Base-by-base conservation (phyloP, 2,888 invertebrate species). In the Idaea biselata region DNA sequence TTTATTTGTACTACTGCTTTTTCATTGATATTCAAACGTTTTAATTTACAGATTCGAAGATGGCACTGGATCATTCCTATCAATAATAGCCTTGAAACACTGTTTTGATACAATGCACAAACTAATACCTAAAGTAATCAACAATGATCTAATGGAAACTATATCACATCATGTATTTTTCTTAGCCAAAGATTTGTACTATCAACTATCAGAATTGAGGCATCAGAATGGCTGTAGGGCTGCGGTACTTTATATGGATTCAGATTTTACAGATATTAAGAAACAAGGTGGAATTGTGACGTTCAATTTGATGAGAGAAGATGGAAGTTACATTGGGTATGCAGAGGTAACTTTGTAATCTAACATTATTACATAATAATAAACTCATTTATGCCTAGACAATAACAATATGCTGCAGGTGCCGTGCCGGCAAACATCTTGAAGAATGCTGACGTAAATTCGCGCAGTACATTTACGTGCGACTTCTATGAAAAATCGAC, bases 11-110 rank as follows among this genome's bases (percentile, higher is more conserved):
- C 25, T 25, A 25, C 25, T 25, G 25, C 5, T 25, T 25, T 25
- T 25, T 25, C 5, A 25, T 25, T 25, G n/a, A n/a, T n/a, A n/a
- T n/a, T n/a, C n/a, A n/a, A n/a, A n/a, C n/a, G n/a, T n/a, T n/a
- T 64, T 65, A 58, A 7, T 68, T 90, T 86, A 18, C 85, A 97
- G 97, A 72, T 98, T 98, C 89, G 99, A 99, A 93, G 99, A 99
- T 92, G 99, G 99, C 4, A 98, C 99, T 0, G 75, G 97, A 16
- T 93, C 98, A 16, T 99, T 97, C 86, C 89, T 99, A 58, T 96
- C 97, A 18, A 97, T 99, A 67, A 87, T 96, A 59, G 94, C 97
- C 1, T 82, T 99, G 6, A 94, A 95, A 69, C 95, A 97, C 87
- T 98, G 98, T 60, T 96, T 99, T 81, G 95, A 96, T 63, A 93